Percentiles rank a stretch among this genome's conserved stretches.
Conservation (phyloP, 1,140 invertebrate species). For the Ceratina australensis region DNA sequence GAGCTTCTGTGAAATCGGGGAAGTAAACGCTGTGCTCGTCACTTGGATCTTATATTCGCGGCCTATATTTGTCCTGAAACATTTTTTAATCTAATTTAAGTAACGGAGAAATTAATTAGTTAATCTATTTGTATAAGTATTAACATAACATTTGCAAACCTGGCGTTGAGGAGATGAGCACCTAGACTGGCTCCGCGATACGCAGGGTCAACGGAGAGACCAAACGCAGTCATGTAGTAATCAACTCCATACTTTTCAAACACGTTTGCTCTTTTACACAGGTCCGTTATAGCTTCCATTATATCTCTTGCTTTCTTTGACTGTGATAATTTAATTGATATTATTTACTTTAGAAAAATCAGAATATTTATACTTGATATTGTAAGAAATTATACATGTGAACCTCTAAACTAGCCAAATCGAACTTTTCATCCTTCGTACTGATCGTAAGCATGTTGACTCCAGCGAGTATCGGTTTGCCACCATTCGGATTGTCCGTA, state of each 20-base stretch:
- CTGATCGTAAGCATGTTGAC: constrained; percentile 60
- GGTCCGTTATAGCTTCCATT: constrained; percentile 4
- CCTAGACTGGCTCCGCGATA: constrained; percentile 71
- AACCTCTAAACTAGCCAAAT: neutral
- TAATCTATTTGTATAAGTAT: too few species aligned
- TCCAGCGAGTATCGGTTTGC: constrained; percentile 68
- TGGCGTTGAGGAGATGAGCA: constrained; percentile 58
- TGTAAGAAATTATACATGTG: too few species aligned
- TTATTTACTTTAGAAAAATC: too few species aligned
- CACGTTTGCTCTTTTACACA: constrained; percentile 45
- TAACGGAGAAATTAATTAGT: neutral
- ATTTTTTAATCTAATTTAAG: neutral
- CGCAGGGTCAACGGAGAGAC: constrained; percentile 67
- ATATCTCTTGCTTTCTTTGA: constrained; percentile 16
- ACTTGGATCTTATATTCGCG: constrained; percentile 50
- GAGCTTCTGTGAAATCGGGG: constrained; percentile 52
- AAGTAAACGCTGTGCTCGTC: constrained; percentile 59
- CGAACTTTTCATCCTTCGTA: constrained; percentile 21
- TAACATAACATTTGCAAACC: constrained; percentile 48
- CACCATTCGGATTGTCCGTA: constrained; percentile 52
- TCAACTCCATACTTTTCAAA: constrained; percentile 65
- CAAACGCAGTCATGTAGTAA: constrained; percentile 66
- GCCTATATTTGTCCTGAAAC: constrained; percentile 45
- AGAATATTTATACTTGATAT: too few species aligned
- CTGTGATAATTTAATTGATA: neutral